Base-by-base conservation (phyloP, 2,113 vertebrate species). In the Bostrychus sinensis region DNA sequence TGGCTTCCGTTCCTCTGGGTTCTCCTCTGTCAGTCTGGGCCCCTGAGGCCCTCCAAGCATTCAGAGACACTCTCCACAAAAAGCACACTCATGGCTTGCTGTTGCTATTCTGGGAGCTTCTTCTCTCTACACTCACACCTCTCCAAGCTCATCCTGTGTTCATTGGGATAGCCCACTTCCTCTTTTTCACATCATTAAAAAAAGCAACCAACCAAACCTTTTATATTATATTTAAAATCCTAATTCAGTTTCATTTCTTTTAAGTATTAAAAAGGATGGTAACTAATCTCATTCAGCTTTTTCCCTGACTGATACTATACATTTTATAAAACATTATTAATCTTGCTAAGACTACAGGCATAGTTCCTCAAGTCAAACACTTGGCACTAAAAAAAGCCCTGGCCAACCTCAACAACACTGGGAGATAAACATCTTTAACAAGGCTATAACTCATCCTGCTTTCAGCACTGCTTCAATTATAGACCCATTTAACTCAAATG, bases 81-180 rank as follows among this genome's bases (percentile, higher is more conserved):
- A 86, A 90, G 85, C 78, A 72, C 65, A 46, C 75, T 70, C 61
- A 34, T 63, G 62, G 56, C 51, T 70, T 41, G 5, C 80, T 37
- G 51, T 37, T 75, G 72, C 90, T 91, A 91, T 91, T 92, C 85
- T 83, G 38, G 80, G 85, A 72, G 58, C 41, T 70, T 77, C 81
- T 55, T 68, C 64, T 70, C 62, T 50, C 61, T 12, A 19, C 10
- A 28, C 38, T 37, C 58, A 9, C 14, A 42, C 69, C 48, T 41
- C 51, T 61, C 20, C 55, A 46, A 72, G 65, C 50, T 43, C 58
- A 30, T 56, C 11, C 55, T 46, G 16, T 28, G 56, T 53, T 53
- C 14, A 23, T 68, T 34, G 8, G 26, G 67, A 32, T 5, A 20
- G 28, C 55, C 28, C 5, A 23, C 30, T 25, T 8, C n/a, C 20